Evolutionary conservation across 1,140 invertebrate species (phyloP).

Genomic region (Danaus melanippus): DNA sequence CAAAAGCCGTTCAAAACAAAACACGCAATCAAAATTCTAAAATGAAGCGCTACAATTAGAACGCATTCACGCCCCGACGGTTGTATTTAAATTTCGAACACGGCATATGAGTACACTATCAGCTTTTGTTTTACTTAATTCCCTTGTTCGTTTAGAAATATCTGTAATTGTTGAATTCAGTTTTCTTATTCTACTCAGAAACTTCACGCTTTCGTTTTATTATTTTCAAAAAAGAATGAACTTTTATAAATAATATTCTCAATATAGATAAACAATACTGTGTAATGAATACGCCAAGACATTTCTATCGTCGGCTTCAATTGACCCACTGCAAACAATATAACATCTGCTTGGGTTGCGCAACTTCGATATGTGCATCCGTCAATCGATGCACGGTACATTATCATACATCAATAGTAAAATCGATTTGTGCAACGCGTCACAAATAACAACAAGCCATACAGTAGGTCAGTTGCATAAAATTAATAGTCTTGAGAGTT

Average conservation of each 20-base stretch:
- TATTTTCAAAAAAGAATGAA: too few relatives aligned
- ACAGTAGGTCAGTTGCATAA: constrained; percentile 21
- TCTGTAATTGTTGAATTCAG: too few relatives aligned
- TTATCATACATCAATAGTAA: constrained; percentile 27
- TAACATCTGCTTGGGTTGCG: constrained; percentile 5
- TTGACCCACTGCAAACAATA: constrained; percentile 7
- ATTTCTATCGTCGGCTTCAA: neutral
- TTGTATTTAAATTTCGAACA: constrained; percentile 61
- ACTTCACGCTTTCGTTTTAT: too few relatives aligned
- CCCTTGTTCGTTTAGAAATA: neutral
- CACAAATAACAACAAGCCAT: constrained; percentile 17
- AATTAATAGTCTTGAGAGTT: constrained; percentile 13
- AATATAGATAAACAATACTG: too few relatives aligned
- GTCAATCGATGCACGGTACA: constrained; percentile 13
- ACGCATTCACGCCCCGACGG: constrained; percentile 49
- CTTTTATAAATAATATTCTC: too few relatives aligned
- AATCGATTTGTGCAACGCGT: constrained; percentile 29
- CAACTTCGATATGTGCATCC: constrained; percentile 10
- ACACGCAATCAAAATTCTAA: constrained; percentile 35
- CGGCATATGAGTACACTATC: constrained; percentile 5
- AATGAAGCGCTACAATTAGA: constrained; percentile 44
- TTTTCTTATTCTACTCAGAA: too few relatives aligned
- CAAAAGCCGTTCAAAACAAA: constrained; percentile 24
- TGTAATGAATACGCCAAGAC: too few relatives aligned
- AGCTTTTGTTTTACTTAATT: constrained; percentile 15